Conservation (phyloP, 2,888 invertebrate species). For the Drosophila formosana region DNA sequence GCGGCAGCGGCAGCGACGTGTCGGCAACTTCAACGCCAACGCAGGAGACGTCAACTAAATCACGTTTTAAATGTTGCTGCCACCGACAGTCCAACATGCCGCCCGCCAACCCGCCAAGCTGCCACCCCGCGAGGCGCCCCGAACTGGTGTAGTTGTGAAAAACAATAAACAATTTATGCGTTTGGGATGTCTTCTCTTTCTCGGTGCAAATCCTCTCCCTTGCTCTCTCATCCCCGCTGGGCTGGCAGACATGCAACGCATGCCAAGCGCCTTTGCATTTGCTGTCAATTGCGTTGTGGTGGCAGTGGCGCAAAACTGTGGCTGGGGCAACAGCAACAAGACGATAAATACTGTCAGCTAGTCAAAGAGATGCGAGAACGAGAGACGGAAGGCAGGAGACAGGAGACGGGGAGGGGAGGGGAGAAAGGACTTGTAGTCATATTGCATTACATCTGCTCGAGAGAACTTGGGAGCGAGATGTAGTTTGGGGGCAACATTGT, state of each 20-base stretch:
- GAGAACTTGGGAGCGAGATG: slow-evolving; percentile 7
- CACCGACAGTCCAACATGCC: slow-evolving; percentile 5
- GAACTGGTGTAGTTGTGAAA: slow-evolving; percentile 42
- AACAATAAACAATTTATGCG: slow-evolving; percentile 77
- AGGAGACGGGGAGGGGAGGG: neutral
- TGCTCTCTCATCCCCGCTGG: neutral
- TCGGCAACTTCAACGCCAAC: slow-evolving; percentile 78
- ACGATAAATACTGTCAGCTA: neutral
- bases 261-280: slow-evolving; percentile 76
- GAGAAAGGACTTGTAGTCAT: slow-evolving; percentile 27
- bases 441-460: slow-evolving; percentile 60
- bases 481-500: slow-evolving; percentile 53
- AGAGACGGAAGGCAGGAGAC: neutral
- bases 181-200: slow-evolving; percentile 66
- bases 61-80: slow-evolving; percentile 53
- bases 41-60: slow-evolving; percentile 52
- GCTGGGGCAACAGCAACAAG: slow-evolving; percentile 23
- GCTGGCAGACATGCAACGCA: slow-evolving; percentile 64
- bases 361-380: neutral
- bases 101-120: neutral
- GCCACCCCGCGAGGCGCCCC: slow-evolving; percentile 31
- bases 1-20: slow-evolving; percentile 70
- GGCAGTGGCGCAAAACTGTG: slow-evolving; percentile 35
- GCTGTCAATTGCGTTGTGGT: slow-evolving; percentile 66
- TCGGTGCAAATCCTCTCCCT: neutral